Conservation (phyloP, 1,140 invertebrate genomes). For the Calosoma granatense region DNA sequence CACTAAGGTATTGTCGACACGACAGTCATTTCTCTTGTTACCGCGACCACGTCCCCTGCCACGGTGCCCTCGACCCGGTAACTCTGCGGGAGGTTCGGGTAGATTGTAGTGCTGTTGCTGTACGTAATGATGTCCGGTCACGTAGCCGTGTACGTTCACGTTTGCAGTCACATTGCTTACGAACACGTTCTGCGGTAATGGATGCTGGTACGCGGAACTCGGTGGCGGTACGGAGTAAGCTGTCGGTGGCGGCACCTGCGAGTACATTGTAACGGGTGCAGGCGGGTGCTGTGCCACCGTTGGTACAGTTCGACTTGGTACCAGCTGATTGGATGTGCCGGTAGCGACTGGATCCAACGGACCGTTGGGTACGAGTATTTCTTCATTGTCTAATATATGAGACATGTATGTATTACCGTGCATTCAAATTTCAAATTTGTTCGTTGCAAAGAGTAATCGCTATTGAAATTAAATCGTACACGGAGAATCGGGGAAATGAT, state of each 20-base stretch:
- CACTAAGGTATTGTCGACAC: neutral
- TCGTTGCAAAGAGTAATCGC: too few relatives aligned
- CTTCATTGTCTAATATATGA: neutral
- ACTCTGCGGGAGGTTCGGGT: neutral
- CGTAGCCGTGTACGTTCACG: constrained; percentile 16
- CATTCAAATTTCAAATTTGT: too few relatives aligned
- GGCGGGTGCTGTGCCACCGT: neutral
- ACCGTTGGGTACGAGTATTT: neutral
- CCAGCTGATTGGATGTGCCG: neutral
- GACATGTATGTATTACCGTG: too few relatives aligned
- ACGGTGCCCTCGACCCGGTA: constrained; percentile 11
- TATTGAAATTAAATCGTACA: too few relatives aligned
- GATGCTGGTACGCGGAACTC: constrained; percentile 12
- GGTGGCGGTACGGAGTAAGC: constrained; percentile 11
- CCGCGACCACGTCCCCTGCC: neutral
- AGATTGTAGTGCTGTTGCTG: neutral
- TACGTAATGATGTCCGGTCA: constrained; percentile 1
- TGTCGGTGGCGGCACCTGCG: constrained; percentile 12
- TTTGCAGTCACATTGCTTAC: constrained; percentile 17
- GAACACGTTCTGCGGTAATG: constrained; percentile 14
- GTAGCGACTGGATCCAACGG: neutral
- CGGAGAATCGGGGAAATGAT: too few relatives aligned
- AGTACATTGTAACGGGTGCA: neutral
- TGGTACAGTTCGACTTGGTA: neutral
- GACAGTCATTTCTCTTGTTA: constrained; percentile 9